Base-by-base conservation (phyloP, 2,888 invertebrate species). In the Electrophaes corylata region DNA sequence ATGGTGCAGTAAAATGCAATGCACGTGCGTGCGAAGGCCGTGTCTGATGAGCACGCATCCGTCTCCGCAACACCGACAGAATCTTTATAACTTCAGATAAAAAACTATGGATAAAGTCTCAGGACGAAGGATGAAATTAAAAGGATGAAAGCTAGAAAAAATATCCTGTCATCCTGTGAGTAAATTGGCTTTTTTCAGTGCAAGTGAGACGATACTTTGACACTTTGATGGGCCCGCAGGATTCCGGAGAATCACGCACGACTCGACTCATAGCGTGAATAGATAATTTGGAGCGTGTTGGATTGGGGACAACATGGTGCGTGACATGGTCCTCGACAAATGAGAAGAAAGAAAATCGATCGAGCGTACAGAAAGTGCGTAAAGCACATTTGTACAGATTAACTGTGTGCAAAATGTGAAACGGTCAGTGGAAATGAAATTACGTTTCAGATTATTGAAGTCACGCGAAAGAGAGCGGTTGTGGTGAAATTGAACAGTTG, bases 21-120 rank as follows among this genome's bases (percentile, higher is more conserved):
- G 71, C 84, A 84, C 83, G 86, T 78, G 76, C 80, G 72, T 65
- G 71, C 79, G 73, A 85, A 86, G 87, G 86, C 76, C 81, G 70
- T 67, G 71, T 50, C 60, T 73, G 72, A 70, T 70, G 54, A 55
- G 39, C 72, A 69, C 70, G 78, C 82, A 83, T 86, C 84, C 84
- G 82, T 76, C 65, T 70, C 58, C 62, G 64, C 65, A 70, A 78
- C 86, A 71, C 75, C 57, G 57, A 72, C 68, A 70, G 86, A 88
- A 88, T 88, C 70, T 71, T 76, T 81, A 79, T 80, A 79, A 67
- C 67, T 57, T 67, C 63, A 54, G 65, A 73, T 76, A 78, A 84
- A 79, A 78, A 77, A 29, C 23, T 14, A 35, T 71, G 60, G 61
- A 60, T 65, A 72, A 66, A 37, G 37, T 37, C 8, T 23, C 35